Evolutionary conservation across 2,888 invertebrate species (phyloP).

Genomic region (Drosophila paranaensis): DNA sequence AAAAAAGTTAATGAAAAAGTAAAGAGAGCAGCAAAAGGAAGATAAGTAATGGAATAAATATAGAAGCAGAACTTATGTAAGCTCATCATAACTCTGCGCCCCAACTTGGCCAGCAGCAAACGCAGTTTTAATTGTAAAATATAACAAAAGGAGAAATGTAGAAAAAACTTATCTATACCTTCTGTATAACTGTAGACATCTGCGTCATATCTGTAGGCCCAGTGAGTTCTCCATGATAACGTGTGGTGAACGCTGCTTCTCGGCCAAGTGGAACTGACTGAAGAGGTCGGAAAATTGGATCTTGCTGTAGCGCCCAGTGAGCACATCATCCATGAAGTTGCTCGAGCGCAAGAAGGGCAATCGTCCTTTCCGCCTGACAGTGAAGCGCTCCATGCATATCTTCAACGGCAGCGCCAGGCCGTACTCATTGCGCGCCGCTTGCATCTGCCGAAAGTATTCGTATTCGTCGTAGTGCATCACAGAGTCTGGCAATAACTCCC

Average conservation of each 20-base stretch:
- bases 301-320: constrained; percentile 90
- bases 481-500: constrained; percentile 80
- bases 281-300: constrained; percentile 92
- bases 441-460: constrained; percentile 89
- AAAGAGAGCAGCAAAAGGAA: neutral
- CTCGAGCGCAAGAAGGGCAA: constrained; percentile 87
- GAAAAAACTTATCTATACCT: neutral
- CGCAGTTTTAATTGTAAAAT: neutral
- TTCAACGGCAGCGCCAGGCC: constrained; percentile 95
- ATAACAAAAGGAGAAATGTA: neutral
- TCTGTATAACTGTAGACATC: too few species aligned
- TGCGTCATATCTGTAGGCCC: constrained; percentile 22
- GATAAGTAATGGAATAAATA: neutral
- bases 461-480: constrained; percentile 86
- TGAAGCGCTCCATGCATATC: constrained; percentile 93
- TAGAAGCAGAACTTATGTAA: neutral
- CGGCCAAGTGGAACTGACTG: constrained; percentile 89
- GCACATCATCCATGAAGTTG: constrained; percentile 89
- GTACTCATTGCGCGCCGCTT: constrained; percentile 92
- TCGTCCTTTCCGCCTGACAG: constrained; percentile 89
- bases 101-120: neutral
- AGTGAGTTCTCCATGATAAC: constrained; percentile 90
- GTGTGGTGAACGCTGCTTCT: constrained; percentile 92
- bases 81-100: neutral
- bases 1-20: neutral